phyloP scores from a whole-genome alignment of 1,140 invertebrate species.

The Diorhabda elongata region DNA sequence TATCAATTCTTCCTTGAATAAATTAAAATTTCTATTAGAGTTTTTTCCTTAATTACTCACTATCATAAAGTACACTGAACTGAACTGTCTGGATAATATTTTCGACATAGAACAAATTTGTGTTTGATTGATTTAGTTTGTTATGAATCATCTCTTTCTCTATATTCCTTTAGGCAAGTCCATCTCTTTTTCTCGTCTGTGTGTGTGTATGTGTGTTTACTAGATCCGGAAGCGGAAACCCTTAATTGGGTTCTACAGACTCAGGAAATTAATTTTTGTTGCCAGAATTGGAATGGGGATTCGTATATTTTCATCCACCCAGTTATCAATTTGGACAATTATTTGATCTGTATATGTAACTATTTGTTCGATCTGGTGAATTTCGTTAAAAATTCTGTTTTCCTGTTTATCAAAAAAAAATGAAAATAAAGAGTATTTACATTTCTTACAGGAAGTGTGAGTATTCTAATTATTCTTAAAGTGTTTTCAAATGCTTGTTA shows the following conservation, averaged over 20 bases:
- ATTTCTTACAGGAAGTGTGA: too few species aligned
- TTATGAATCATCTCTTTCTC: not conserved
- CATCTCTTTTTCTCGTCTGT: not conserved
- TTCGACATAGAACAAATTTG: not conserved
- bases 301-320: not conserved
- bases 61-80: too few species aligned
- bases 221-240: not conserved
- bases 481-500: too few species aligned
- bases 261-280: constrained; percentile 3
- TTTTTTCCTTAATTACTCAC: too few species aligned
- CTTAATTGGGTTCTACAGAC: not conserved
- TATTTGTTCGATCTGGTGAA: not conserved
- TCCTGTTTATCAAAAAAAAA: too few species aligned
- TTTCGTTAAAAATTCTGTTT: not conserved
- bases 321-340: not conserved
- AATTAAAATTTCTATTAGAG: too few species aligned
- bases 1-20: too few species aligned
- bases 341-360: not conserved
- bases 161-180: not conserved
- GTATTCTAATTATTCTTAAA: too few species aligned
- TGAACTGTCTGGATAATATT: not conserved
- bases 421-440: too few species aligned
- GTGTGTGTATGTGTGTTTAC: not conserved
- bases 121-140: constrained; percentile 1
- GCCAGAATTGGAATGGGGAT: not conserved